phyloP scores from a whole-genome alignment of 2,888 invertebrate genomes.

The Oegoconia quadripuncta region DNA sequence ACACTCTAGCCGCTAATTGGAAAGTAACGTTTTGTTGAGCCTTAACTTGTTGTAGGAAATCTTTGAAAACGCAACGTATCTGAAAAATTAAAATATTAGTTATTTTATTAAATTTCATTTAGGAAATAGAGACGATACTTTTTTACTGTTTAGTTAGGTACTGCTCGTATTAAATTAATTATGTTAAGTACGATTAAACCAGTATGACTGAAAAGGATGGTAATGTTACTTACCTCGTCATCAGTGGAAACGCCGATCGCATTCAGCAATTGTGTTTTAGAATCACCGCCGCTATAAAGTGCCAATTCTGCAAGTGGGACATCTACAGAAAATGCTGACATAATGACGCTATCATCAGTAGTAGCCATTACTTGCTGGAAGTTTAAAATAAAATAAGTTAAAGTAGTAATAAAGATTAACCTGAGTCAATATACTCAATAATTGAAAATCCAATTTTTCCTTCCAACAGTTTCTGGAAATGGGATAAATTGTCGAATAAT shows the following conservation, averaged over 20 bases:
- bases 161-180: too few relatives aligned
- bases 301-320: conserved; percentile 17
- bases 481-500: too few relatives aligned
- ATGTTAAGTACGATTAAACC: too few relatives aligned
- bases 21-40: conserved; percentile 26
- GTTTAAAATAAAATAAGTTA: conserved; percentile 2
- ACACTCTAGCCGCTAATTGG: conserved; percentile 26
- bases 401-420: too few relatives aligned
- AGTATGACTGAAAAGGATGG: too few relatives aligned
- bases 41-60: conserved; percentile 16
- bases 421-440: too few relatives aligned
- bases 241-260: too few relatives aligned
- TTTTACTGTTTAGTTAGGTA: too few relatives aligned
- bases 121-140: too few relatives aligned
- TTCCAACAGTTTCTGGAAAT: too few relatives aligned
- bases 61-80: conserved; percentile 25
- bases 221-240: too few relatives aligned
- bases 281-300: conserved; percentile 18
- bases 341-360: conserved; percentile 26
- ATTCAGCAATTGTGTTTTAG: conserved; percentile 29
- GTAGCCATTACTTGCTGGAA: conserved; percentile 26
- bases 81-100: conserved; percentile 19
- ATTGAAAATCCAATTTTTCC: too few relatives aligned
- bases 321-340: conserved; percentile 30
- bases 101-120: conserved; percentile 1